Evolutionary conservation across 2,888 invertebrate genomes (phyloP), one percentile per base, ranked within the genome.

Genomic region (Holacanthella duospinosa): DNA sequence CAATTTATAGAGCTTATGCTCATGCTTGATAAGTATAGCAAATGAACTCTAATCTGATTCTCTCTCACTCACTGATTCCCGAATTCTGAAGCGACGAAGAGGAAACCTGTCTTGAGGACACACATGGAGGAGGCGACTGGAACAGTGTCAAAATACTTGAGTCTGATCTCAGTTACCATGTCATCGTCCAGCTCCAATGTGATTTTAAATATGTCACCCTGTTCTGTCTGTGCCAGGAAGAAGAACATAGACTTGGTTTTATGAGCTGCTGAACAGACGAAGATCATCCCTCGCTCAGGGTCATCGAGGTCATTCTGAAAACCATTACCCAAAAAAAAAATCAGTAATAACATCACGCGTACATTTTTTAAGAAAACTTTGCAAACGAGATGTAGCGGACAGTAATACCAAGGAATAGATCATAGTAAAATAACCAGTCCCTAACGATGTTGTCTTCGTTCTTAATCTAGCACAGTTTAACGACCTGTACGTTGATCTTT

Each of bases 51-150:
- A n/a, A n/a, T n/a, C n/a, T n/a, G n/a, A n/a, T n/a, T n/a, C n/a
- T n/a, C n/a, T n/a, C n/a, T n/a, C n/a, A 89, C 95, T 89, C 82
- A 96, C 94, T 99, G 99, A 80, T 99, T 99, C 74, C 97, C 97
- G 84, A 97, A 99, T 80, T 99, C 99, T 29, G 93, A 89, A 1
- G 97, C 97, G 12, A 97, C 91, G 80, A 99, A 99, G 24, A 99
- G 80, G 77, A 99, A 99, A 1, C 99, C 99, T 63, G 97, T 97
- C 78, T 97, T 97, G 66, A 99, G 80, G 29, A 99, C 97, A 80
- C 96, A 96, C 90, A 99, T 90, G 0, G 95, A 86, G 24, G 91
- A 84, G 0, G 99, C 93, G 2, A 96, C 93, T 6, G 99, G 96
- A 2, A 97, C 95, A 0, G 99, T 99, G 77, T 99, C 99, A 79